These are phyloP conservation scores for Calephelis nemesis DNA, from an alignment of 1,140 invertebrate genomes.

Conservation along the genomic window DNA sequence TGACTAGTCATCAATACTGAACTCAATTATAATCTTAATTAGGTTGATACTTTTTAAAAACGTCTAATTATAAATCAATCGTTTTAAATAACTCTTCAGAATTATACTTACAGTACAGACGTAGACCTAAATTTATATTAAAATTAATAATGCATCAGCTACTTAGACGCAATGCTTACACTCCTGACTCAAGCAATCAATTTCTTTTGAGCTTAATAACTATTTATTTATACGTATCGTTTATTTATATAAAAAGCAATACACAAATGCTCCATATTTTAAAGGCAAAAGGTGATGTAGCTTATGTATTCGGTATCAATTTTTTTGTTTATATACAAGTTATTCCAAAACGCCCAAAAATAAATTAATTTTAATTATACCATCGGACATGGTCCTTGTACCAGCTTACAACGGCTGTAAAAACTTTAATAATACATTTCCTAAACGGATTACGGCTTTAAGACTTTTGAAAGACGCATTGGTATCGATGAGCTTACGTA, in stretches of 20 bases:
- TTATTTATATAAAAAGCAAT: not conserved
- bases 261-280: slow-evolving; percentile 7
- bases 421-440: too few relatives aligned
- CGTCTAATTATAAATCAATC: not conserved
- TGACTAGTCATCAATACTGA: slow-evolving; percentile 10
- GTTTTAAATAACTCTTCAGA: not conserved
- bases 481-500: too few relatives aligned
- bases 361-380: too few relatives aligned
- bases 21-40: slow-evolving; percentile 2
- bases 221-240: not conserved
- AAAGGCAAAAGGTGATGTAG: not conserved
- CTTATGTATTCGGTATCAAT: not conserved
- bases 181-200: not conserved
- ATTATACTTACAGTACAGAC: not conserved
- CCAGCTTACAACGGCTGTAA: too few relatives aligned
- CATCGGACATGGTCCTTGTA: too few relatives aligned
- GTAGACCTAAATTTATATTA: too few relatives aligned
- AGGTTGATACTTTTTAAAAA: not conserved
- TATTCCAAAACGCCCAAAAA: too few relatives aligned
- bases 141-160: too few relatives aligned
- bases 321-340: not conserved
- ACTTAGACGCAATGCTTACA: too few relatives aligned
- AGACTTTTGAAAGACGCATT: too few relatives aligned
- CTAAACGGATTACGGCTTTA: too few relatives aligned
- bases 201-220: not conserved